These are phyloP conservation scores for Drosophila subsilvestris DNA, from an alignment of 2,888 invertebrate genomes.

Conservation along the genomic window DNA sequence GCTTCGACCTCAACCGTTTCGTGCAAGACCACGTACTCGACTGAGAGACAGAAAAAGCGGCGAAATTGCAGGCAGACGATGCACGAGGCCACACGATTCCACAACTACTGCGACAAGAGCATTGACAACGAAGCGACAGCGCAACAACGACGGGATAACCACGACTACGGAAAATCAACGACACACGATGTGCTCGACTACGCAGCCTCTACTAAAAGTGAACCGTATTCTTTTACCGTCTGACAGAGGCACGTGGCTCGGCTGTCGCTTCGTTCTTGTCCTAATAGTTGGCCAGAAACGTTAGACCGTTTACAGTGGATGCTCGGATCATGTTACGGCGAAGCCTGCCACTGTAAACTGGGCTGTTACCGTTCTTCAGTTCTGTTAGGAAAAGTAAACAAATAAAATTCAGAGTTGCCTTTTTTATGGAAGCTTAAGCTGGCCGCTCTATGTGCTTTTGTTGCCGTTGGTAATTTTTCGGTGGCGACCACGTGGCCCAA, in stretches of 20 bases:
- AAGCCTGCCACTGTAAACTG: background rate
- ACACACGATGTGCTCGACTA: background rate
- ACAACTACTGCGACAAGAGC: background rate
- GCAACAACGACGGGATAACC: slow-evolving; percentile 2
- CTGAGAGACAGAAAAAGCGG: slow-evolving; percentile 48
- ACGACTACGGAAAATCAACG: slow-evolving; percentile 20
- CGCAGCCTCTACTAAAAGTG: slow-evolving; percentile 10
- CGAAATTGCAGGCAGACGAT: slow-evolving; percentile 10
- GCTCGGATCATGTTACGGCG: background rate
- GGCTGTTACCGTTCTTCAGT: background rate
- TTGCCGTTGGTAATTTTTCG: background rate
- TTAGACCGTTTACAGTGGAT: slow-evolving; percentile 5
- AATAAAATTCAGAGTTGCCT: background rate
- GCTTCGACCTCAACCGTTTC: slow-evolving; percentile 52
- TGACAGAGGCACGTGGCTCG: slow-evolving; percentile 11
- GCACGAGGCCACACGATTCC: slow-evolving; percentile 1
- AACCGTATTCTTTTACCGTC: slow-evolving; percentile 3
- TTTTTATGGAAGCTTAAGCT: background rate
- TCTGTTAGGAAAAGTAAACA: slow-evolving; percentile 16
- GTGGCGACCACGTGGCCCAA: too few relatives aligned
- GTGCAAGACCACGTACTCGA: slow-evolving; percentile 70
- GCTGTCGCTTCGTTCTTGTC: background rate
- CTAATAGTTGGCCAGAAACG: background rate
- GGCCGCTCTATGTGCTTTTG: background rate
- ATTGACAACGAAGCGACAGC: background rate